Evolutionary conservation across 2,888 invertebrate species (phyloP).

Genomic region (Nysson spinosus): DNA sequence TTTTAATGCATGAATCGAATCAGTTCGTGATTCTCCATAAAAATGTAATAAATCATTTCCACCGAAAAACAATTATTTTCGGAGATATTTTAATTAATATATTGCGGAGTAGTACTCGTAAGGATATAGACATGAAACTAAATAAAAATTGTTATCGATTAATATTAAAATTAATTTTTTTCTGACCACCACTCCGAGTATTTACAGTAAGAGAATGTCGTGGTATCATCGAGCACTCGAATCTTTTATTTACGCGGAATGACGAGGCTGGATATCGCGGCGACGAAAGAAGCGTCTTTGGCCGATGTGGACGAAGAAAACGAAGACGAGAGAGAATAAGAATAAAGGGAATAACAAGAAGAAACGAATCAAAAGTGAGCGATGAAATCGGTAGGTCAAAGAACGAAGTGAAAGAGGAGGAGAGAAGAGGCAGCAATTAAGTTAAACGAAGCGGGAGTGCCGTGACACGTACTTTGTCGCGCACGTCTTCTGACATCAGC

Average conservation of each 20-base stretch:
- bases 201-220: no score
- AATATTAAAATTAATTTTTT: no score
- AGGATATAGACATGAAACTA: no score
- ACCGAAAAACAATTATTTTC: no score
- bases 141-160: no score
- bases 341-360: conserved; percentile 17
- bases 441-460: conserved; percentile 72
- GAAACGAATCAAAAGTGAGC: conserved; percentile 46
- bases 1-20: no score
- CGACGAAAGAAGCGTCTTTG: conserved; percentile 8
- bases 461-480: conserved; percentile 75
- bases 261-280: conserved; percentile 39
- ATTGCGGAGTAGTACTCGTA: no score
- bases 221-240: conserved; percentile 16
- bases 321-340: neutral
- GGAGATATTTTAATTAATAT: no score
- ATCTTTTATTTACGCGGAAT: conserved; percentile 31
- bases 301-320: neutral
- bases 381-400: conserved; percentile 63
- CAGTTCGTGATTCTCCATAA: no score
- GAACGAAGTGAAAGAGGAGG: conserved; percentile 40
- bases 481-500: conserved; percentile 68
- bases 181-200: no score
- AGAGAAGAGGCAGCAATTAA: conserved; percentile 65
- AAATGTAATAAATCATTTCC: no score